These are phyloP conservation scores for Scophthalmus maximus DNA, from an alignment of 2,113 vertebrate species.

Conservation along the genomic window DNA sequence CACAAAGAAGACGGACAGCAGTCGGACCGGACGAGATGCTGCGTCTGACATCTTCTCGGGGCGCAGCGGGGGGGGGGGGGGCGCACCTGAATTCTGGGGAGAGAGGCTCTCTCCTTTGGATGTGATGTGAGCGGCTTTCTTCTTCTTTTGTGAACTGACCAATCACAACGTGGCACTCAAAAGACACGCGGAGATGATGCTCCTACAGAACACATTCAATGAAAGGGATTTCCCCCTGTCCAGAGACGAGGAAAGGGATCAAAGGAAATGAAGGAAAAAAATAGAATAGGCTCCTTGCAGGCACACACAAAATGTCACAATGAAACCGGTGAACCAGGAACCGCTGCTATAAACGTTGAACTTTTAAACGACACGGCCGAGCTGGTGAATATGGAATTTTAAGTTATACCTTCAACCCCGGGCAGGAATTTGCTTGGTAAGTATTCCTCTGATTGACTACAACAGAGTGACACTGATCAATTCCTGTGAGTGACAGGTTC, in stretches of 20 bases:
- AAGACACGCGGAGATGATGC: slow-evolving; percentile 1
- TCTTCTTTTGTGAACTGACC: slow-evolving; percentile 35
- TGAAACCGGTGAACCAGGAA: neutral
- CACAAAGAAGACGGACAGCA: slow-evolving; percentile 45
- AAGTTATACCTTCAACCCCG: neutral
- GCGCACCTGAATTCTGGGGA: slow-evolving; percentile 7
- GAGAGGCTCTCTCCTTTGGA: no score
- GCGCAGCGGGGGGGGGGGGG: slow-evolving; percentile 65
- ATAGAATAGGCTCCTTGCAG: neutral
- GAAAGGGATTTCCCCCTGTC: slow-evolving; percentile 8
- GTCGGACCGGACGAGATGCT: slow-evolving; percentile 28
- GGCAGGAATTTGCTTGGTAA: no score
- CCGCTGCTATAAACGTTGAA: neutral
- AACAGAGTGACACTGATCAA: neutral
- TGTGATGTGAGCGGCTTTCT: no score
- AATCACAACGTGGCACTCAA: slow-evolving; percentile 18
- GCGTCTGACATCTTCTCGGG: slow-evolving; percentile 39
- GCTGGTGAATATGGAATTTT: neutral
- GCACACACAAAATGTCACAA: neutral
- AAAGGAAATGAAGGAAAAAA: neutral
- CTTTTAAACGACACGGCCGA: slow-evolving; percentile 9
- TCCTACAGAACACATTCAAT: slow-evolving; percentile 18
- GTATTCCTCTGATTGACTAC: neutral
- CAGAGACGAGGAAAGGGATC: slow-evolving; percentile 8
- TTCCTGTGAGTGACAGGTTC: neutral